These are phyloP conservation scores for Episyrphus balteatus DNA, from an alignment of 1,140 invertebrate species.

Conservation along the genomic window DNA sequence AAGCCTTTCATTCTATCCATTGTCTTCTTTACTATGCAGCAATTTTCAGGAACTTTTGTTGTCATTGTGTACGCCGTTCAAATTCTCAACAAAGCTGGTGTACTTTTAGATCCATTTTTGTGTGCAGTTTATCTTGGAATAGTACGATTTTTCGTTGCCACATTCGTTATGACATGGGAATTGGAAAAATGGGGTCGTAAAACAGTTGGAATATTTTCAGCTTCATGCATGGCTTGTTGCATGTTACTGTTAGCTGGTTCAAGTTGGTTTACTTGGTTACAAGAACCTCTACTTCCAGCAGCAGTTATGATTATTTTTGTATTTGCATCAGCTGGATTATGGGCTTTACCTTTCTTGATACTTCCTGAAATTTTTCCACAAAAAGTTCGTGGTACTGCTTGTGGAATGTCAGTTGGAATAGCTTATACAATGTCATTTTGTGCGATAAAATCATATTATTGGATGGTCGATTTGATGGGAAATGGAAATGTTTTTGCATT, in stretches of 20 bases:
- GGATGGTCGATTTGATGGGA: conserved; percentile 44
- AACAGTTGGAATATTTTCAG: conserved; percentile 47
- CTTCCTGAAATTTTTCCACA: conserved; percentile 63
- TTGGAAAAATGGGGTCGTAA: conserved; percentile 47
- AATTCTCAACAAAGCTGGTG: conserved; percentile 47
- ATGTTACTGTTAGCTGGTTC: conserved; percentile 43
- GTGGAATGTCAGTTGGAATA: conserved; percentile 50
- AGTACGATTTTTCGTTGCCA: conserved; percentile 41
- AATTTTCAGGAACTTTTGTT: conserved; percentile 65
- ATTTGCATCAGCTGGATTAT: conserved; percentile 49
- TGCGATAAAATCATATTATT: conserved; percentile 62
- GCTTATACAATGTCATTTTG: conserved; percentile 63
- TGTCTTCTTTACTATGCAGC: conserved; percentile 62
- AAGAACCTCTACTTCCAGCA: conserved; percentile 34
- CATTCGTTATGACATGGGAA: conserved; percentile 42
- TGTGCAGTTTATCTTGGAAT: conserved; percentile 45
- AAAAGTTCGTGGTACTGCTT: conserved; percentile 52
- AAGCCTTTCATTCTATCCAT: conserved; percentile 55
- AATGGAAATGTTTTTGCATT: conserved; percentile 59
- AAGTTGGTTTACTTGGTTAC: conserved; percentile 27
- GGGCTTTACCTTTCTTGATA: conserved; percentile 63
- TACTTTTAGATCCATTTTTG: conserved; percentile 45
- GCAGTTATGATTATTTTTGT: conserved; percentile 49
- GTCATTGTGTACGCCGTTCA: conserved; percentile 63
- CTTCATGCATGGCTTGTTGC: conserved; percentile 47